These are phyloP conservation scores for Tuta absoluta DNA, from an alignment of 2,888 invertebrate genomes.

Conservation along the genomic window DNA sequence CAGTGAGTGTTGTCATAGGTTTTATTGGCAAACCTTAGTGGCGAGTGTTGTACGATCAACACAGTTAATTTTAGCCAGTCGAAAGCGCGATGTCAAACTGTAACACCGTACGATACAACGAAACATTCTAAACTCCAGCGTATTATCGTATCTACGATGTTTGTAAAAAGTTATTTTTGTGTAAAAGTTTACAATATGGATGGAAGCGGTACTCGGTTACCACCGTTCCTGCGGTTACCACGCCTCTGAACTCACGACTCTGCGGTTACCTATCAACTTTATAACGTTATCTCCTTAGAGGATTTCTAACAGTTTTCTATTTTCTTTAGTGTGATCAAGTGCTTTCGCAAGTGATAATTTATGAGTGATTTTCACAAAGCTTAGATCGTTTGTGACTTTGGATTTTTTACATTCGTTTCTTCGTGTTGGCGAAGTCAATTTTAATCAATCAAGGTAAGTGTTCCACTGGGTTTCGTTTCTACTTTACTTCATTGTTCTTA, in stretches of 20 bases:
- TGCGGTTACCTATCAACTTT: conserved; percentile 38
- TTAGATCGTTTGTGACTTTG: conserved; percentile 20
- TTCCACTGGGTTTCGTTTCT: not conserved
- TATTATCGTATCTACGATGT: conserved; percentile 20
- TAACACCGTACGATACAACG: conserved; percentile 47
- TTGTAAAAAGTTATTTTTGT: conserved; percentile 63
- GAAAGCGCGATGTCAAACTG: conserved; percentile 71
- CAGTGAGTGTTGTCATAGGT: not conserved
- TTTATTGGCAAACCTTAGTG: conserved; percentile 1
- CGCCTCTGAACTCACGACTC: conserved; percentile 19
- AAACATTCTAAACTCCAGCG: conserved; percentile 16
- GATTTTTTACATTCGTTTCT: conserved; percentile 27
- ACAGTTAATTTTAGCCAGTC: conserved; percentile 76
- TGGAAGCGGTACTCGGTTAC: conserved; percentile 6
- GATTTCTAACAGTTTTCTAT: conserved; percentile 39
- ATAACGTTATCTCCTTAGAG: conserved; percentile 37
- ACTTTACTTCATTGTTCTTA: not conserved
- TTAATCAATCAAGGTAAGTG: conserved; percentile 35
- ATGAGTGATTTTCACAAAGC: conserved; percentile 1
- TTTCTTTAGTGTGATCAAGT: conserved; percentile 38
- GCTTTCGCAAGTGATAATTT: conserved; percentile 23
- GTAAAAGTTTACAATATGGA: conserved; percentile 37
- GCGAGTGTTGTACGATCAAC: conserved; percentile 45
- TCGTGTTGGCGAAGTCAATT: conserved; percentile 8
- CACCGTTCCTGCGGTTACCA: conserved; percentile 32